Base-by-base conservation (phyloP, 2,888 invertebrate species). In the Xylophagus ater region DNA sequence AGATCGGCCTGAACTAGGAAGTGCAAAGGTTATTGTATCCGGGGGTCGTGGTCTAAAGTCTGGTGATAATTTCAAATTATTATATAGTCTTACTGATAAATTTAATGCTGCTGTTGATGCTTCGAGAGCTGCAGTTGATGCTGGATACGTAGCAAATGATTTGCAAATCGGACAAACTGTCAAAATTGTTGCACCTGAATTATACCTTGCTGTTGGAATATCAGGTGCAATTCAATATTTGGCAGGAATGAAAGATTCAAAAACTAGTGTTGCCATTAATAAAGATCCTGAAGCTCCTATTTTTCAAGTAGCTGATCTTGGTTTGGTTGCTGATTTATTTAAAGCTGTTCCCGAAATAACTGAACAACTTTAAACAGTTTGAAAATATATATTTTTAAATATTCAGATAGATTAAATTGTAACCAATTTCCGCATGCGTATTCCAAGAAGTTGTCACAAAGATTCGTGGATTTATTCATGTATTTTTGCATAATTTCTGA, bases 241-340 rank as follows among this genome's bases (percentile, higher is more conserved):
- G 56, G 97, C 97, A 42, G 96, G 96, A 43, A 97, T 97, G 96
- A 97, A 97, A 66, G 96, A 97, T 64, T 93, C 93, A 25, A 97
- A 97, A 69, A 92, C 94, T 0, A 99, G 98, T 60, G 97, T 97
- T 1, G 96, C 97, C 32, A 97, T 98, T 55, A 99, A 99, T 66
- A 99, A 98, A 61, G 98, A 98, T 59, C 86, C 94, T 1, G 98
- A 98, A 53, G 97, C 97, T 2, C 98, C 98, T 8, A 98, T 99
- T 54, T 88, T 88, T 68, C 90, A 92, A 72, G 90, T 93, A 3
- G 82, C 96, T 4, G 96, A 97, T 68, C 78, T 81, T 55, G 96
- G 96, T 6, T 66, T 97, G 3, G 94, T 97, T 1, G 92, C 89
- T 1, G 96, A 97, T 69, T 70, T 97, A 42, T 97, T 97, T 67